Conservation (phyloP, 2,797 vertebrate genomes). For the Falco naumanni region DNA sequence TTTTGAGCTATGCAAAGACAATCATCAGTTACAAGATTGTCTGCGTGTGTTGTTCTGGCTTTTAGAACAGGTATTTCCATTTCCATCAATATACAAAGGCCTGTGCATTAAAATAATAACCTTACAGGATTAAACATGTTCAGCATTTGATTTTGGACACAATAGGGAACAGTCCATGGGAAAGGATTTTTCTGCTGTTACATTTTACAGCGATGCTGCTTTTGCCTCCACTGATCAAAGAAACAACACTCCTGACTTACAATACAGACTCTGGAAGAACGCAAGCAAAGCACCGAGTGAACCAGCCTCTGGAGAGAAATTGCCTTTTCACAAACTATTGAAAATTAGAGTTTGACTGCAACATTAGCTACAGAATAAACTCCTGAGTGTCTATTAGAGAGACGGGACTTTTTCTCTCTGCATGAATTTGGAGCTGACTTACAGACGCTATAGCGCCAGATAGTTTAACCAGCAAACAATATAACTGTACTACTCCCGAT, state of each 20-base stretch:
- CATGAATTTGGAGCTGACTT: background rate
- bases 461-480: slow-evolving; percentile 46
- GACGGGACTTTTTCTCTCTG: background rate
- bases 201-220: background rate
- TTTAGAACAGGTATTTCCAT: background rate
- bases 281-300: background rate
- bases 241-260: background rate
- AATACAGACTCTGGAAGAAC: background rate
- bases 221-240: background rate
- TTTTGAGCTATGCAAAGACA: background rate
- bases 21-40: background rate
- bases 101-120: background rate
- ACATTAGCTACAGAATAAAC: background rate
- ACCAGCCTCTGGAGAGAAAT: background rate
- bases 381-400: background rate
- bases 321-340: background rate
- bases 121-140: background rate
- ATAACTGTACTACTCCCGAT: background rate
- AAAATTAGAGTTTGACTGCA: background rate
- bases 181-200: background rate
- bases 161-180: background rate
- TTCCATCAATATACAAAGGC: background rate
- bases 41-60: background rate
- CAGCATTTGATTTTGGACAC: background rate
- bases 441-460: slow-evolving; percentile 7